Conservation (phyloP, 1,140 invertebrate genomes). For the Drosophila nikananu region DNA sequence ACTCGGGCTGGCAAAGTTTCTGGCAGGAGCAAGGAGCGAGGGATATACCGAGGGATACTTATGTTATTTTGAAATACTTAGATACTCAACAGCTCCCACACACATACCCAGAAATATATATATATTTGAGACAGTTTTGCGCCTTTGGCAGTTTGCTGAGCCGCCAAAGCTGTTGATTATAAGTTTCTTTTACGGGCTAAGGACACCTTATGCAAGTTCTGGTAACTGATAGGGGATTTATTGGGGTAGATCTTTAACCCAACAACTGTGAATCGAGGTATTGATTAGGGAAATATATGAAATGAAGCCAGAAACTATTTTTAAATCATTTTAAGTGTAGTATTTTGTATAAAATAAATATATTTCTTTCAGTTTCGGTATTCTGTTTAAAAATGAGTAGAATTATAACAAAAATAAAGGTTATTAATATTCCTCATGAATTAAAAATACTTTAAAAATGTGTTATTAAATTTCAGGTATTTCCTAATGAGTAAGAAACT, state of each 20-base stretch:
- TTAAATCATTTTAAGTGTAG: neutral
- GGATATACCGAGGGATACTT: constrained; percentile 62
- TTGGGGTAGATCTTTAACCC: neutral
- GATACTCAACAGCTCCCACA: constrained; percentile 28
- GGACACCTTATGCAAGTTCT: constrained; percentile 53
- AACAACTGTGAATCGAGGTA: too few species aligned
- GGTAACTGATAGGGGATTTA: constrained; percentile 20
- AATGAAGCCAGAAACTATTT: neutral
- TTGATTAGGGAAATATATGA: neutral
- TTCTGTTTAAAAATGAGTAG: neutral
- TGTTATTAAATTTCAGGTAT: neutral
- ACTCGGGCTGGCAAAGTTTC: constrained; percentile 50
- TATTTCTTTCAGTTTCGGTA: neutral
- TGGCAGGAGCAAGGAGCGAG: neutral
- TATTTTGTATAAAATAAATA: neutral
- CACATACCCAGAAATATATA: constrained; percentile 6
- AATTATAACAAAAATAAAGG: neutral
- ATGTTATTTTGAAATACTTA: constrained; percentile 77
- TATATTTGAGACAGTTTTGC: constrained; percentile 66
- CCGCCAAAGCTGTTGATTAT: constrained; percentile 81
- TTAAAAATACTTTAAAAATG: neutral
- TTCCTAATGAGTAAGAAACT: too few species aligned
- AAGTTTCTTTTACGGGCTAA: constrained; percentile 58
- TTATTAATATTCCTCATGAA: too few species aligned
- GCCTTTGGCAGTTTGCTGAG: constrained; percentile 69